phyloP scores from a whole-genome alignment of 2,113 vertebrate species.

The Bufo gargarizans region DNA sequence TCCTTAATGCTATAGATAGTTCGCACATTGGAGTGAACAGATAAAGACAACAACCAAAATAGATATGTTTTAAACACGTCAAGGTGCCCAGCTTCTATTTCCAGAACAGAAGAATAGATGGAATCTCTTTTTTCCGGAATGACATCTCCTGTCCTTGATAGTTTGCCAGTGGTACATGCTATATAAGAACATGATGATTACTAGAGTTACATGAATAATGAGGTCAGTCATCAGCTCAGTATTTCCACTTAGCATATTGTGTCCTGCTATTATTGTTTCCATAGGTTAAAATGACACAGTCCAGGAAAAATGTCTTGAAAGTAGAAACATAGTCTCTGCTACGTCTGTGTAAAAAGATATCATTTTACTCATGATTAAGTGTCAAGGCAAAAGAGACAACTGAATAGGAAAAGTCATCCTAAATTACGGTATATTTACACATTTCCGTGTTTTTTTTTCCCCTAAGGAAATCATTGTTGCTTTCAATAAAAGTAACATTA shows the following conservation, averaged over 20 bases:
- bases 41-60: neutral
- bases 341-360: neutral
- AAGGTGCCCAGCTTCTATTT: slow-evolving; percentile 3
- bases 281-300: slow-evolving; percentile 41
- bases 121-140: slow-evolving; percentile 10
- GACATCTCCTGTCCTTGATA: slow-evolving; percentile 11
- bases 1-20: neutral
- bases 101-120: slow-evolving; percentile 9
- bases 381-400: neutral
- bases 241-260: slow-evolving; percentile 20
- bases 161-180: neutral
- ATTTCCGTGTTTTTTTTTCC: too few relatives aligned
- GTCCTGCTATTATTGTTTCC: slow-evolving; percentile 34
- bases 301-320: slow-evolving; percentile 36
- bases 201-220: slow-evolving; percentile 34
- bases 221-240: slow-evolving; percentile 16
- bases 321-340: neutral
- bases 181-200: slow-evolving; percentile 22
- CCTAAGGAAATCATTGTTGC: too few relatives aligned
- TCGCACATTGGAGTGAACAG: neutral
- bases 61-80: neutral
- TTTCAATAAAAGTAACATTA: too few relatives aligned
- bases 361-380: slow-evolving; percentile 27
- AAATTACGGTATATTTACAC: too few relatives aligned
- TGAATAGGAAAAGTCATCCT: neutral